Base-by-base conservation (phyloP, 2,797 vertebrate species). In the Argyrosomus regius region DNA sequence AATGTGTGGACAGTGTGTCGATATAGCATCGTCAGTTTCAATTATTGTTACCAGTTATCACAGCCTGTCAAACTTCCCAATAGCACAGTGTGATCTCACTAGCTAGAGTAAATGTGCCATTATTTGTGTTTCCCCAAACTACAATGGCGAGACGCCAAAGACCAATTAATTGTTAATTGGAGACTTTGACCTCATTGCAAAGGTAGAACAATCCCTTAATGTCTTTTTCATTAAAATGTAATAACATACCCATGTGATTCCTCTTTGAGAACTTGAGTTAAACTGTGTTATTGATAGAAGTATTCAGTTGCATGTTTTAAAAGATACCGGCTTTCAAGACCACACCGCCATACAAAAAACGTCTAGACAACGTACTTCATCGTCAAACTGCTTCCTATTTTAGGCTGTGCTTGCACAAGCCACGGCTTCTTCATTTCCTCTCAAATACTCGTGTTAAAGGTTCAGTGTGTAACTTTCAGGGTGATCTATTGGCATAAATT, bases 291-390 rank as follows among this genome's bases (percentile, higher is more conserved):
- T 14, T 67, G 46, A 45, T 9, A 17, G 9, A 53, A 7, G 39
- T 53, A 18, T 74, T 74, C 1, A 45, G 20, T 60, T 72, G 17
- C 14, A 67, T 53, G 54, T 63, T 59, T 63, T 28, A 41, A 74
- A 60, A 43, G 14, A 31, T 43, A 48, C 28, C 59, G 4, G 6
- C 24, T 43, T 56, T 69, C n/a, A 73, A 63, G 17, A 65, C 39
- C 22, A 61, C 39, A 56, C 9, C 5, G 10, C 57, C 39, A 39
- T 50, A 20, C 22, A 63, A 7, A 63, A 63, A 58, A 64, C 45
- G 10, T 49, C 3, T 26, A 46, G 24, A 68, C 4, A 65, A 18
- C 2, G 0, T 48, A 17, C 3, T 52, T 56, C 2, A 60, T 13
- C 3, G 39, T 59, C 26, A 63, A 18, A 39, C 10, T 24, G 5